Evolutionary conservation across 2,113 vertebrate genomes (phyloP), one percentile per base, ranked within the genome.

Genomic region (Semnopithecus entellus): DNA sequence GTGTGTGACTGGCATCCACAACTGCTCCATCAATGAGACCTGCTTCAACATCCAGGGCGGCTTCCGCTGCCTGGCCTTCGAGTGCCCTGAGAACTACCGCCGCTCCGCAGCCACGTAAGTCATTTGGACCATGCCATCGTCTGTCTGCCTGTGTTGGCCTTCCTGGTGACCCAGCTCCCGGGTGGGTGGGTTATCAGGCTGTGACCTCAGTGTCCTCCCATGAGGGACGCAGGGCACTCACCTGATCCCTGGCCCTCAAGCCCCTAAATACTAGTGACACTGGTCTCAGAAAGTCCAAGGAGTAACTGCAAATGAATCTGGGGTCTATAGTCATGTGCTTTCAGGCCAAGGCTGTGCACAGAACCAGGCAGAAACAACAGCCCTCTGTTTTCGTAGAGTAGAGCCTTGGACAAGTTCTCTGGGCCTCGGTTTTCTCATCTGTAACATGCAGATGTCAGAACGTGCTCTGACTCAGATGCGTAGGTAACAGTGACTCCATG

Each of bases 31-130:
- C 95, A 99, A 99, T 0, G 99, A 99, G 98, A 99, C 99, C 97
- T 99, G 99, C 99, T 99, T 99, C 96, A 99, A 99, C 84, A 98
- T 99, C 81, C 99, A 99, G 97, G 99, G 99, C 0, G 98, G 99
- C 81, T 99, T 99, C 98, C 99, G 99, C 97, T 99, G 99, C 70
- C 98, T 99, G 90, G 98, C 98, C 35, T 99, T 99, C 9, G 99
- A 99, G 0, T 99, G 99, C 66, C 99, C 99, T 0, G 98, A 98
- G 68, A 99, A 99, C 96, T 99, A 99, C 97, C 99, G 99, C 48
- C 99, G 99, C 66, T 98, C 99, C 0, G 99, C 99, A 97, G 99
- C 99, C 61, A 99, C 98, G 99, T 99, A 99, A 99, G 99, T 99
- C 52, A 43, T 64, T 45, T 8, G 30, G 35, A 43, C 32, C 40